Evolutionary conservation across 2,797 vertebrate species (phyloP).

Genomic region (Aratinga solstitialis): DNA sequence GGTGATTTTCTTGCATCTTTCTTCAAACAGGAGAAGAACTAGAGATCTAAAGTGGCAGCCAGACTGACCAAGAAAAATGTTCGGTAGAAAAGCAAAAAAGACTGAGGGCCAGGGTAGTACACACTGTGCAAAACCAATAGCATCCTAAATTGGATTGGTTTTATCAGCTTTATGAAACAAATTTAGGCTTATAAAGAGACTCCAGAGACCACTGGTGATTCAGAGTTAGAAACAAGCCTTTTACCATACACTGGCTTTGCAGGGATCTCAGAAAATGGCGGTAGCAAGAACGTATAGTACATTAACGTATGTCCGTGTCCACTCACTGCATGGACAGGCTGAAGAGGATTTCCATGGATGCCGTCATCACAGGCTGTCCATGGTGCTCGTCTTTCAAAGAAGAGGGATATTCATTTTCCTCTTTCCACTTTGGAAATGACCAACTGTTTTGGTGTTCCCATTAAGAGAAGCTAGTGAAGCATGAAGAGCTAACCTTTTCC

Average conservation of each 20-base stretch:
- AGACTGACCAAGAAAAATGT: neutral
- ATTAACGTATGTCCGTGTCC: fast-evolving
- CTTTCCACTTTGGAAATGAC: neutral
- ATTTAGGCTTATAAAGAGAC: neutral
- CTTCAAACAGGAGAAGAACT: neutral
- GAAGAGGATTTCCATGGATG: neutral
- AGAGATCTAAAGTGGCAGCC: neutral
- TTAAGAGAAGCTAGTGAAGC: neutral
- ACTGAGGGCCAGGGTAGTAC: neutral
- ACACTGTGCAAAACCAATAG: neutral
- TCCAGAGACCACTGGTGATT: neutral
- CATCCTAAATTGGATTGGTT: neutral
- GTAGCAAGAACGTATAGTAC: neutral
- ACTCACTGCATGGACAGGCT: neutral
- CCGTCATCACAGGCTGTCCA: neutral
- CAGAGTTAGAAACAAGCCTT: neutral
- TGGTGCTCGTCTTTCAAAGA: neutral
- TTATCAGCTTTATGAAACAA: neutral
- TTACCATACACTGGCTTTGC: neutral
- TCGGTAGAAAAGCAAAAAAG: neutral
- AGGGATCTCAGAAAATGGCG: neutral
- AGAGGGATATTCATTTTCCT: neutral
- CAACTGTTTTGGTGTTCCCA: neutral
- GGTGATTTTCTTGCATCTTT: neutral
- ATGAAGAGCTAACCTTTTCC: neutral